phyloP scores from a whole-genome alignment of 2,888 invertebrate species.

The Synanthedon tipuliformis region DNA sequence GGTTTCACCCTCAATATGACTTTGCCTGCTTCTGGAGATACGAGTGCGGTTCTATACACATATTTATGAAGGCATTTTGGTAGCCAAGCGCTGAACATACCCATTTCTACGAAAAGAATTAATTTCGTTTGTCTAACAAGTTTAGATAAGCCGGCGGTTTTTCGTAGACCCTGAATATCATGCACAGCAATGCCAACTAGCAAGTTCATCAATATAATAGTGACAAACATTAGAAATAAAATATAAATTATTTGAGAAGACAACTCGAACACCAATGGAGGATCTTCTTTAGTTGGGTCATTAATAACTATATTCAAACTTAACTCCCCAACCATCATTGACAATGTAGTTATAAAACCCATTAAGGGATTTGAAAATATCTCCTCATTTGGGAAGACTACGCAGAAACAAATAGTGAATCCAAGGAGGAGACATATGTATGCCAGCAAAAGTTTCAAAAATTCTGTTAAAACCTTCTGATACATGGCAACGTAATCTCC shows the following conservation, averaged over 20 bases:
- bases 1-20: slow-evolving; percentile 87
- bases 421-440: slow-evolving; percentile 86
- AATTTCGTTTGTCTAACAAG: slow-evolving; percentile 86
- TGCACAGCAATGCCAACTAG: slow-evolving; percentile 89
- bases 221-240: slow-evolving; percentile 83
- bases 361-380: slow-evolving; percentile 86
- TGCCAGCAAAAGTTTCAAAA: slow-evolving; percentile 83
- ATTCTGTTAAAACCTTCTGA: slow-evolving; percentile 85
- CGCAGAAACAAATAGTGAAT: slow-evolving; percentile 88
- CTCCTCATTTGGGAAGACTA: slow-evolving; percentile 85
- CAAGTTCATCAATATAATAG: slow-evolving; percentile 87
- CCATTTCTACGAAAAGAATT: slow-evolving; percentile 85
- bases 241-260: slow-evolving; percentile 86
- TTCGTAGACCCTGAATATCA: slow-evolving; percentile 86
- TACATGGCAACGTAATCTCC: slow-evolving; percentile 94
- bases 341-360: slow-evolving; percentile 84
- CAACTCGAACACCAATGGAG: slow-evolving; percentile 78
- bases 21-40: slow-evolving; percentile 84
- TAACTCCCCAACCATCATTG: slow-evolving; percentile 91
- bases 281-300: slow-evolving; percentile 76
- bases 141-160: slow-evolving; percentile 86
- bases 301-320: slow-evolving; percentile 81
- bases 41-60: slow-evolving; percentile 81
- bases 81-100: slow-evolving; percentile 81
- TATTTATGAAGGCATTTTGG: slow-evolving; percentile 80